Conservation (phyloP, 2,797 vertebrate species). For the Lycodopsis pacificus region DNA sequence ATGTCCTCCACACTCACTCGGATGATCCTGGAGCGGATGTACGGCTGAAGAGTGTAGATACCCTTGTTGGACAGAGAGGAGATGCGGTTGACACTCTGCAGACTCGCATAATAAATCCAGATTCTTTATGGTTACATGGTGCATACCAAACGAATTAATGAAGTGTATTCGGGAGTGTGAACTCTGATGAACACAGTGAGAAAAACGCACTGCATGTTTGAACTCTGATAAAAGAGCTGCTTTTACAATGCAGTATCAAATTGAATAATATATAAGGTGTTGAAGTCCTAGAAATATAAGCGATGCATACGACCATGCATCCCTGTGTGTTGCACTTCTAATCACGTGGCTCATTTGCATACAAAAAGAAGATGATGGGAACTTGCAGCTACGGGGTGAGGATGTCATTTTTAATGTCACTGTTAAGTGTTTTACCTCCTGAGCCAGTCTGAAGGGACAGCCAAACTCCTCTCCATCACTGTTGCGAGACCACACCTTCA, state of each 20-base stretch:
- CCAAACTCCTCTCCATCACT: slow-evolving; percentile 95
- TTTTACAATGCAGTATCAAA: background rate
- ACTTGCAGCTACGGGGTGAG: background rate
- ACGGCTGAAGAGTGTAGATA: slow-evolving; percentile 95
- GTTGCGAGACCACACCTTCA: slow-evolving; percentile 97
- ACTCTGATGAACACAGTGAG: slow-evolving; percentile 3
- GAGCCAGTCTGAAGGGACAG: slow-evolving; percentile 96
- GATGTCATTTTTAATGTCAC: background rate
- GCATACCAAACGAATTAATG: slow-evolving; percentile 30
- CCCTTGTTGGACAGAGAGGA: slow-evolving; percentile 82
- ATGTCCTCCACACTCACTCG: slow-evolving; percentile 92
- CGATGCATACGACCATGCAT: background rate
- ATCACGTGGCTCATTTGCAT: slow-evolving; percentile 15
- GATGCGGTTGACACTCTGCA: background rate
- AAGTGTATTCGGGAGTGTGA: slow-evolving; percentile 25
- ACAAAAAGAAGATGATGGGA: slow-evolving; percentile 2
- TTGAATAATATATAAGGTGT: background rate
- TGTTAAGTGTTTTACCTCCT: slow-evolving; percentile 88
- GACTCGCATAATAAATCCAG: background rate
- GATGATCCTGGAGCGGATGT: slow-evolving; percentile 94
- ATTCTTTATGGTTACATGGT: slow-evolving; percentile 14
- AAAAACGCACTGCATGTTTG: background rate
- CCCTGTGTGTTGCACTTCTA: background rate
- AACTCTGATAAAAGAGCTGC: background rate
- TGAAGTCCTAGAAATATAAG: background rate